Evolutionary conservation across 1,140 invertebrate genomes (phyloP).

Genomic region (Marisa cornuarietis): DNA sequence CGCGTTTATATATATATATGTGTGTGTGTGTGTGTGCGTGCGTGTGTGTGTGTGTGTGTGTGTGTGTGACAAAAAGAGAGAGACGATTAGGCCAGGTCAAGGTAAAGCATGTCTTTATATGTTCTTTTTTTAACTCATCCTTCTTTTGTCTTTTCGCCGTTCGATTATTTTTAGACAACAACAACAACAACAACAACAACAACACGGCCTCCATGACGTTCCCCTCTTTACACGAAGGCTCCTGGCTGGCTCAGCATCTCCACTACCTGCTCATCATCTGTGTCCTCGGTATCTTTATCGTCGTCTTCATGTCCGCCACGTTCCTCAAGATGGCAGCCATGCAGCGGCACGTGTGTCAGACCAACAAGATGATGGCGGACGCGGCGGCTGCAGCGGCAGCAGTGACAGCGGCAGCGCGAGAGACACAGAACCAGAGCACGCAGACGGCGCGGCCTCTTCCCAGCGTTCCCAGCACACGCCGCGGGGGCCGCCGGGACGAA

Average conservation of each 20-base stretch:
- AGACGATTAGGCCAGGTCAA: too few relatives aligned
- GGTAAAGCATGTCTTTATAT: neutral
- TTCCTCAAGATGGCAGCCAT: slow-evolving; percentile 20
- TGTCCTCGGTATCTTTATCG: slow-evolving; percentile 9
- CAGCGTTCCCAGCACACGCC: slow-evolving; percentile 1
- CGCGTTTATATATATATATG: too few relatives aligned
- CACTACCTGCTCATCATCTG: slow-evolving; percentile 23
- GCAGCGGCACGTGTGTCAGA: neutral
- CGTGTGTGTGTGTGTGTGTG: too few relatives aligned
- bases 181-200: slow-evolving; percentile 6
- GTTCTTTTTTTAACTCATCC: neutral
- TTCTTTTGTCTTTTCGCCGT: neutral
- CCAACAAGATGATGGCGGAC: neutral
- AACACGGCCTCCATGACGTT: neutral
- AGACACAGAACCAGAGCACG: slow-evolving; percentile 10
- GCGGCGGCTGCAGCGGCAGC: neutral
- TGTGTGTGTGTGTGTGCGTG: too few relatives aligned
- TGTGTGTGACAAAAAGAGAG: too few relatives aligned
- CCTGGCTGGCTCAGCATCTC: slow-evolving; percentile 7
- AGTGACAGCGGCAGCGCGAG: neutral
- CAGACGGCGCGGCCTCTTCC: slow-evolving; percentile 19
- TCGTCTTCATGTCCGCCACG: slow-evolving; percentile 20
- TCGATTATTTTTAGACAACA: neutral
- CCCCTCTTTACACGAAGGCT: neutral
- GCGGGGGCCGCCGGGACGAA: slow-evolving; percentile 6